Percentiles rank a stretch among this genome's conserved stretches.
phyloP scores from a whole-genome alignment of 2,113 vertebrate species.

The Tympanuchus pallidicinctus region DNA sequence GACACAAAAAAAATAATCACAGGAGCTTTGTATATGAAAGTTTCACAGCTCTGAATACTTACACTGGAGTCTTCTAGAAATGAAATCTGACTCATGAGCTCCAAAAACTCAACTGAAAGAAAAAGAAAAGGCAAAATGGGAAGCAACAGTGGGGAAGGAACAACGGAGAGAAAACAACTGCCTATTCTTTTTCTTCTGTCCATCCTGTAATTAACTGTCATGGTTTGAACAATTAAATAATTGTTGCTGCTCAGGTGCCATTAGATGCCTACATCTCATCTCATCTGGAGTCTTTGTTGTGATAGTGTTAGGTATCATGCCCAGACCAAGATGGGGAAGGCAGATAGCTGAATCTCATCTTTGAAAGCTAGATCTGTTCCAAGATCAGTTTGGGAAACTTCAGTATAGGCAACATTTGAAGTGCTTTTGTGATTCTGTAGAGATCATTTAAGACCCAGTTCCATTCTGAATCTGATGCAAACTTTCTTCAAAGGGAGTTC shows the following conservation, averaged over 20 bases:
- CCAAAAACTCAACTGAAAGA: not conserved
- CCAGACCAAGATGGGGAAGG: not conserved
- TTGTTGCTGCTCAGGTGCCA: not conserved
- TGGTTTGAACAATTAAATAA: not conserved
- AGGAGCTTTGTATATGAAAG: not conserved
- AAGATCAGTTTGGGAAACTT: not conserved
- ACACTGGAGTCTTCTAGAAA: not conserved
- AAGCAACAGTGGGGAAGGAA: not conserved
- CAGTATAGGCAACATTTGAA: not conserved
- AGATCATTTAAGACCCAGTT: rapidly evolving
- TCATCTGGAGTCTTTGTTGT: not conserved
- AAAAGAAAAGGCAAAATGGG: not conserved
- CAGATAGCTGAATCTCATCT: not conserved
- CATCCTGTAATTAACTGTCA: not conserved
- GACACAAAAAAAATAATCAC: not conserved
- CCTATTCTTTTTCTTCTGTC: not conserved
- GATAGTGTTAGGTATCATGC: not conserved
- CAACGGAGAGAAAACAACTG: not conserved
- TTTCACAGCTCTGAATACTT: not conserved
- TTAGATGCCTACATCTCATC: not conserved
- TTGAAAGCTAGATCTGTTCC: not conserved
- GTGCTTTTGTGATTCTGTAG: not conserved
- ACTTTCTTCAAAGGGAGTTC: not conserved
- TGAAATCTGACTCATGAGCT: not conserved
- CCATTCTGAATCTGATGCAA: not conserved